Evolutionary conservation across 2,888 invertebrate genomes (phyloP).

Genomic region (Carpatolechia fugitivella): DNA sequence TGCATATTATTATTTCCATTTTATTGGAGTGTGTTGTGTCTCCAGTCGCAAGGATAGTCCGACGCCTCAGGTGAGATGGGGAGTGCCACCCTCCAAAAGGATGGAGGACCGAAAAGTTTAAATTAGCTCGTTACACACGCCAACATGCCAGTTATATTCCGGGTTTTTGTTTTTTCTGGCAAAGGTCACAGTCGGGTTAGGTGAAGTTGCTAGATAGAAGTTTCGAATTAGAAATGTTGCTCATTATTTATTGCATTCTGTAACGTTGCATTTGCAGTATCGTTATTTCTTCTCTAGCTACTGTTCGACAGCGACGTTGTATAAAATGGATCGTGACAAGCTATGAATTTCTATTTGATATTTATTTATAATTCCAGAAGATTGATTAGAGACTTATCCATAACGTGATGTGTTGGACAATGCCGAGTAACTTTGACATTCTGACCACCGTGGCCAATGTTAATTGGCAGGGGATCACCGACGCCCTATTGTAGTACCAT

Average conservation of each 20-base stretch:
- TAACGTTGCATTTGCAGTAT: slow-evolving; percentile 32
- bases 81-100: slow-evolving; percentile 58
- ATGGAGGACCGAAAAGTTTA: slow-evolving; percentile 74
- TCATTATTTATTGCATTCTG: slow-evolving; percentile 62
- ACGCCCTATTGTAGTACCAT: slow-evolving; percentile 44
- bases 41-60: slow-evolving; percentile 53
- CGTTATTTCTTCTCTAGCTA: slow-evolving; percentile 28
- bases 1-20: slow-evolving; percentile 42
- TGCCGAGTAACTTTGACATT: slow-evolving; percentile 64
- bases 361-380: slow-evolving; percentile 7
- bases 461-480: slow-evolving; percentile 75
- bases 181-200: slow-evolving; percentile 53
- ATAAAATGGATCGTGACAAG: not conserved
- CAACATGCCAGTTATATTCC: slow-evolving; percentile 60
- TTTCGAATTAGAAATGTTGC: slow-evolving; percentile 43
- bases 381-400: slow-evolving; percentile 28
- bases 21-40: slow-evolving; percentile 62
- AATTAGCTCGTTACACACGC: slow-evolving; percentile 78
- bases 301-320: slow-evolving; percentile 7
- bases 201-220: slow-evolving; percentile 59
- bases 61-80: slow-evolving; percentile 66
- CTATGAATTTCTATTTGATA: slow-evolving; percentile 14
- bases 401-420: slow-evolving; percentile 40
- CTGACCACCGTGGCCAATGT: slow-evolving; percentile 72
- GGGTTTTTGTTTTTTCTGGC: slow-evolving; percentile 69